phyloP scores from a whole-genome alignment of 2,113 vertebrate species.

The Setophaga coronata region DNA sequence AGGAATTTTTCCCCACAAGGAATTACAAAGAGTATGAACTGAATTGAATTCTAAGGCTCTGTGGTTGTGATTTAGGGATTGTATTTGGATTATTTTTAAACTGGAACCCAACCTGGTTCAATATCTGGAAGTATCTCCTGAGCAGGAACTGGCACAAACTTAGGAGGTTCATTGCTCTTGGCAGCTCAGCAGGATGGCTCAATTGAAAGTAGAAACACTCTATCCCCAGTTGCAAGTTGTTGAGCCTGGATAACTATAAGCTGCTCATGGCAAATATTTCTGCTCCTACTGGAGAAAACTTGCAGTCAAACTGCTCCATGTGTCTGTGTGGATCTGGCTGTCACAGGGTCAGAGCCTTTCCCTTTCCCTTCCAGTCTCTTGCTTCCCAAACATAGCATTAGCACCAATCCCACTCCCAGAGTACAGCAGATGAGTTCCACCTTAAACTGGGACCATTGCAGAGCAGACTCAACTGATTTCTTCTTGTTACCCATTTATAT shows the following conservation, averaged over 20 bases:
- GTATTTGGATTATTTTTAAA: neutral
- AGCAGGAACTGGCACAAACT: neutral
- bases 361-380: neutral
- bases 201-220: neutral
- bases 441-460: neutral
- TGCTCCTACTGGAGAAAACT: neutral
- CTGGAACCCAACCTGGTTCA: neutral
- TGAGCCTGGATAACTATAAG: neutral
- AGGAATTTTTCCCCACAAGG: neutral
- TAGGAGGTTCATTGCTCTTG: neutral
- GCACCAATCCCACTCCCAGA: neutral
- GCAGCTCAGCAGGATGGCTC: neutral
- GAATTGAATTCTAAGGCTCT: neutral
- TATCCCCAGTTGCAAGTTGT: rapidly evolving
- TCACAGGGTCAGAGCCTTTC: neutral
- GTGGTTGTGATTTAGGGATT: neutral
- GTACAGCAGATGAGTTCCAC: neutral
- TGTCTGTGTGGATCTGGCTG: neutral
- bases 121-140: neutral
- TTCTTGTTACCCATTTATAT: neutral
- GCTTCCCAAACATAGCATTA: neutral
- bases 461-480: neutral
- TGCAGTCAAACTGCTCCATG: neutral
- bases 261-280: neutral
- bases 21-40: neutral